Evolutionary conservation across 2,888 invertebrate genomes (phyloP).

Genomic region (Neocrepidodera transversa): DNA sequence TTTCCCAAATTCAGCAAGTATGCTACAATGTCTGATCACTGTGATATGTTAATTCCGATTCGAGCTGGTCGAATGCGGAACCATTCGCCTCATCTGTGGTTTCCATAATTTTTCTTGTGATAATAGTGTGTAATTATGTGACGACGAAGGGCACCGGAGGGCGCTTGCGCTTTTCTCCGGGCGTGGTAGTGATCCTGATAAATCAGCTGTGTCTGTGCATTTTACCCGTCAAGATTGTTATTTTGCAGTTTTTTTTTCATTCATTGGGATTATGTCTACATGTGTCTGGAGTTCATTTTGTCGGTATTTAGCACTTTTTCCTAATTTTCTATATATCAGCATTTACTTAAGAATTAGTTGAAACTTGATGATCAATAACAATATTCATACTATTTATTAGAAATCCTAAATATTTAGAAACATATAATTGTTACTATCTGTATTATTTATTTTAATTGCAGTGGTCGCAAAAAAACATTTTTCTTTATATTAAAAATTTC

Average conservation of each 20-base stretch:
- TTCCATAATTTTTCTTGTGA: slow-evolving; percentile 58
- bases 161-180: slow-evolving; percentile 55
- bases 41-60: slow-evolving; percentile 52
- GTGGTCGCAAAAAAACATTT: too few species aligned
- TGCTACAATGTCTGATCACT: slow-evolving; percentile 69
- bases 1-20: slow-evolving; percentile 67
- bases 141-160: slow-evolving; percentile 39
- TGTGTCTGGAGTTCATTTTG: slow-evolving; percentile 8
- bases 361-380: too few species aligned
- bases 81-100: slow-evolving; percentile 52
- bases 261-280: too few species aligned
- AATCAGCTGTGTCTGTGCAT: slow-evolving; percentile 56
- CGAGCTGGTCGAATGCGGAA: too few species aligned
- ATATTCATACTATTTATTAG: too few species aligned
- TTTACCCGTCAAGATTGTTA: slow-evolving; percentile 11
- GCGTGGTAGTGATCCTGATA: slow-evolving; percentile 60
- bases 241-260: background rate
- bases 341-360: too few species aligned
- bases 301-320: background rate
- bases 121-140: slow-evolving; percentile 60
- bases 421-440: too few species aligned
- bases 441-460: too few species aligned
- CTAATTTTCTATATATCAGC: too few species aligned
- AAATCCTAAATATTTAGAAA: too few species aligned
- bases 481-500: too few species aligned